Percentiles rank a stretch among this genome's conserved stretches.
Conservation (phyloP, 2,797 vertebrate species). For the Coreius guichenoti region DNA sequence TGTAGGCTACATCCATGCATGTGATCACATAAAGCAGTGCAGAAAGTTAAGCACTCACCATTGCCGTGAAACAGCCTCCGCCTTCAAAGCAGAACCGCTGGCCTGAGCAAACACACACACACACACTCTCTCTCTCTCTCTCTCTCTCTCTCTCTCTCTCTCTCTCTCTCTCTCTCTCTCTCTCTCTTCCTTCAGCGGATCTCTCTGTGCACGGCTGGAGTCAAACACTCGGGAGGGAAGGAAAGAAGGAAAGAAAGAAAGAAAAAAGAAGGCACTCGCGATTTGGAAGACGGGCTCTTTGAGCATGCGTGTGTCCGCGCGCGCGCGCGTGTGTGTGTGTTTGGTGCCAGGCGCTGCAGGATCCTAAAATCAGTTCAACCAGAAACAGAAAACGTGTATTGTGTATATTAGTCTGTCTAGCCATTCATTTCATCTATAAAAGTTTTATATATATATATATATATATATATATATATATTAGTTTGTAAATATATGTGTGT, state of each 20-base stretch:
- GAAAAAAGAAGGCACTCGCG: conserved; percentile 3
- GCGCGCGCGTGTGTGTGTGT: not conserved
- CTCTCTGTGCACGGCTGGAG: conserved; percentile 3
- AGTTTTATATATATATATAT: not conserved
- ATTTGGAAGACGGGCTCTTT: not conserved
- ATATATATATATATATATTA: too few relatives aligned
- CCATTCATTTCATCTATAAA: not conserved
- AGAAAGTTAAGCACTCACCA: conserved; percentile 38
- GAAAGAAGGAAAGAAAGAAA: not conserved
- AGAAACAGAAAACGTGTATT: not conserved
- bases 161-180: too few relatives aligned
- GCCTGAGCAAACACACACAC: conserved; percentile 9
- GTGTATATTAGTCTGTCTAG: not conserved
- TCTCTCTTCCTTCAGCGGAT: not conserved
- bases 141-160: too few relatives aligned
- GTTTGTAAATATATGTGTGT: too few relatives aligned
- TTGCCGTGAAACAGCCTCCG: conserved; percentile 16
- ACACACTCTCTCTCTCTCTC: conserved; percentile 4
- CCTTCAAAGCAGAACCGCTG: not conserved
- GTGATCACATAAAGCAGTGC: not conserved
- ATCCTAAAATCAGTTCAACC: not conserved
- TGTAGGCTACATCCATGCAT: not conserved
- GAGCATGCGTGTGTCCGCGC: conserved; percentile 39
- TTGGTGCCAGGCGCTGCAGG: conserved; percentile 26
- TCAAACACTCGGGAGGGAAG: conserved; percentile 7